A percentile compares a stretch with the other conserved stretches of the same genome.
phyloP scores from a whole-genome alignment of 2,113 vertebrate species.

The Coptodon rendalli region DNA sequence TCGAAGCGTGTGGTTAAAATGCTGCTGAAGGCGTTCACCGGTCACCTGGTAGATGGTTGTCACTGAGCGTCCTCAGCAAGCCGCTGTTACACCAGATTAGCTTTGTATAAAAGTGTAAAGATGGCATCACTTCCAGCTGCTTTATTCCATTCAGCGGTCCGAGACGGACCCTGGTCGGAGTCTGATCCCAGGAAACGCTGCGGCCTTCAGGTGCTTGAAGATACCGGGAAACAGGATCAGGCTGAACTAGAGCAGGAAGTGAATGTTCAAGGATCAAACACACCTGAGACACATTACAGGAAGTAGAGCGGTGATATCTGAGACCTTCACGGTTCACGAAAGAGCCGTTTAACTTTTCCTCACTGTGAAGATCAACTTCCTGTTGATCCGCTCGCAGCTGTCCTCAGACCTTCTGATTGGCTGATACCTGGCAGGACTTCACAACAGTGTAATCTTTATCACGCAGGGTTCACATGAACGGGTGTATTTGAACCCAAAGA shows the following conservation, averaged over 20 bases:
- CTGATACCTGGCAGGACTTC: neutral
- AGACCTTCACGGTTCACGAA: neutral
- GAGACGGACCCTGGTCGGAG: neutral
- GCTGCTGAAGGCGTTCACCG: neutral
- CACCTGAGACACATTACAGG: neutral
- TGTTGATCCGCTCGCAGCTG: neutral
- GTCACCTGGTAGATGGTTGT: neutral
- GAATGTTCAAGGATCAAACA: neutral
- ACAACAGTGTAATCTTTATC: neutral
- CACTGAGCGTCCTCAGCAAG: neutral
- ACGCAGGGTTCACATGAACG: neutral
- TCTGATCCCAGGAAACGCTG: neutral
- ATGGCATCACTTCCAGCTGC: neutral
- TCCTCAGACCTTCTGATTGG: neutral
- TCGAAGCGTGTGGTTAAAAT: neutral
- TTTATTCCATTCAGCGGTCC: neutral
- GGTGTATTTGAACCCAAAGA: neutral
- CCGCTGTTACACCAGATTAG: neutral
- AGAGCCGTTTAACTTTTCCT: neutral
- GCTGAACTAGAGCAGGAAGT: neutral
- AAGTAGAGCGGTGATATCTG: neutral
- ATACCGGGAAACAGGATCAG: neutral
- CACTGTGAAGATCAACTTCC: neutral
- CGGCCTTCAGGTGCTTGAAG: neutral
- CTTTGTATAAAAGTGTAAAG: neutral